A percentile compares a stretch with the other conserved stretches of the same genome.
Conservation (phyloP, 2,113 vertebrate species). For the Alosa alosa region DNA sequence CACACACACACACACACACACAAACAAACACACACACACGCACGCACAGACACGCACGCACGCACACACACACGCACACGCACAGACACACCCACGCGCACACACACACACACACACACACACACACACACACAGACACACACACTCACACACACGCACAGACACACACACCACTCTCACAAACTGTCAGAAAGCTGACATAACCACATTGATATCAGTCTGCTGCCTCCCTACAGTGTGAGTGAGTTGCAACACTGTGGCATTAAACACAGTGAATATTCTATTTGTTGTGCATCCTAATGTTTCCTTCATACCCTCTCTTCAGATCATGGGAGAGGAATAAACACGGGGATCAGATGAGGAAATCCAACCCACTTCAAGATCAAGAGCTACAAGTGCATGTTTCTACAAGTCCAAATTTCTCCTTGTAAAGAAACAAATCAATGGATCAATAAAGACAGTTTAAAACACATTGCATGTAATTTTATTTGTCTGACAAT, state of each 20-base stretch:
- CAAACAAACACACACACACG: not conserved
- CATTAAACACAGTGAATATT: too few species aligned
- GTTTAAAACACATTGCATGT: not conserved
- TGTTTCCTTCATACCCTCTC: not conserved
- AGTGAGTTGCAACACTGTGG: too few species aligned
- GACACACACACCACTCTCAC: not conserved
- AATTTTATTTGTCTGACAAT: not conserved
- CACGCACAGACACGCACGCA: too few species aligned
- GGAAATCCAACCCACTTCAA: not conserved
- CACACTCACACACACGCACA: not conserved
- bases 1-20: not conserved
- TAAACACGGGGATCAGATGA: not conserved
- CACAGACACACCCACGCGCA: too few species aligned
- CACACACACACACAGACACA: too few species aligned
- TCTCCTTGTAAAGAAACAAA: not conserved
- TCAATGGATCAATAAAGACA: not conserved
- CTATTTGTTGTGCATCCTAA: not conserved
- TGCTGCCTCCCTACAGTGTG: too few species aligned
- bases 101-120: too few species aligned
- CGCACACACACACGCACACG: too few species aligned
- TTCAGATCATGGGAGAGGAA: not conserved
- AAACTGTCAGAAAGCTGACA: not conserved
- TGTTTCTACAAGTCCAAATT: not conserved
- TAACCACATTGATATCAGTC: not conserved
- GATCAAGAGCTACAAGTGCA: not conserved